A percentile compares a stretch with the other conserved stretches of the same genome.
Conservation (phyloP, 1,140 invertebrate genomes). For the Chironomus striatipennis region DNA sequence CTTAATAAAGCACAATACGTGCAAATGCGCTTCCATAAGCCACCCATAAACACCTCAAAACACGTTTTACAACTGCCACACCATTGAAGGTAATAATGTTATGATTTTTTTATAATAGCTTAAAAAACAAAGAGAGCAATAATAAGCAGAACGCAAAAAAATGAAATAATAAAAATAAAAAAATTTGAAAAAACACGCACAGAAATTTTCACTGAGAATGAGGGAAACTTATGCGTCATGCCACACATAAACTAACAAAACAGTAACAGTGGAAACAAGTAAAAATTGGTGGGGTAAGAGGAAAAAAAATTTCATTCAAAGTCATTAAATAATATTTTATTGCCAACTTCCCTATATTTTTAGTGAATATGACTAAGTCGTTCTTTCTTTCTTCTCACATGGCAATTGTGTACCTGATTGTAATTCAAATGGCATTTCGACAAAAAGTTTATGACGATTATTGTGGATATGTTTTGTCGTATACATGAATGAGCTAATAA, state of each 20-base stretch:
- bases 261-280: not conserved
- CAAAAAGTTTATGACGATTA: conserved; percentile 20
- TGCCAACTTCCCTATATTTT: not conserved
- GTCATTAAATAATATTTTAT: conserved; percentile 23
- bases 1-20: too few species aligned
- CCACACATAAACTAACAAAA: conserved; percentile 13
- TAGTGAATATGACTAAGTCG: not conserved
- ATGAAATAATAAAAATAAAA: not conserved
- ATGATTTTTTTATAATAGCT: not conserved
- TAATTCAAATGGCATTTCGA: conserved; percentile 6
- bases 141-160: not conserved
- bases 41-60: too few species aligned
- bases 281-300: not conserved
- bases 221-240: conserved; percentile 6
- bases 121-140: not conserved
- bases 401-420: conserved; percentile 13
- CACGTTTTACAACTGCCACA: not conserved
- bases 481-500: conserved; percentile 11
- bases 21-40: too few species aligned
- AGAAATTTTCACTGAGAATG: not conserved
- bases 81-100: not conserved
- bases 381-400: not conserved
- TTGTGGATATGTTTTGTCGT: not conserved
- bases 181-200: not conserved
- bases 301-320: not conserved